These are phyloP conservation scores for Suillia variegata DNA, from an alignment of 2,888 invertebrate genomes.

Conservation along the genomic window DNA sequence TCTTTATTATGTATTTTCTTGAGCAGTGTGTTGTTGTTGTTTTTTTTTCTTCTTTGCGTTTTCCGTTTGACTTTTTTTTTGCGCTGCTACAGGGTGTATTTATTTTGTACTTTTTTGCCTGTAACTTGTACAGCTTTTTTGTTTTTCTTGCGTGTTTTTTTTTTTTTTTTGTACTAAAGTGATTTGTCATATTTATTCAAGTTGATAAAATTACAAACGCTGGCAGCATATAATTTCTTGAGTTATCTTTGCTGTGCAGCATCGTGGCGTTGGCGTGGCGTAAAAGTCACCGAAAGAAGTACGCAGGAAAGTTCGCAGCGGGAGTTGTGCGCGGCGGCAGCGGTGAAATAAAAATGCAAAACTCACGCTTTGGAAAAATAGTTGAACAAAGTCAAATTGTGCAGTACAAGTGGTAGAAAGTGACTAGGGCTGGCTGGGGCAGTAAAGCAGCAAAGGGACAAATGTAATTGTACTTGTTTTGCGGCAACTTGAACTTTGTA, in stretches of 20 bases:
- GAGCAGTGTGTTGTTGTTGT: neutral
- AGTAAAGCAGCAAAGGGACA: neutral
- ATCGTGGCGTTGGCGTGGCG: neutral
- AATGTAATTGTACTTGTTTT: neutral
- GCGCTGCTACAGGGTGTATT: neutral
- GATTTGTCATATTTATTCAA: constrained; percentile 55
- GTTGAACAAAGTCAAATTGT: neutral
- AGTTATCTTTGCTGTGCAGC: constrained; percentile 18
- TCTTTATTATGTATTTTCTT: constrained; percentile 48
- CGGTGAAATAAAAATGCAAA: neutral
- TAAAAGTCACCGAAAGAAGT: neutral
- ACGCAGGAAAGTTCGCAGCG: too few relatives aligned
- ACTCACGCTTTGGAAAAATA: neutral
- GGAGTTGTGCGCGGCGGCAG: too few relatives aligned
- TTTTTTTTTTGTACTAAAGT: constrained; percentile 40
- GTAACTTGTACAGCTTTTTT: constrained; percentile 15
- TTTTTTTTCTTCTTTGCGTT: neutral
- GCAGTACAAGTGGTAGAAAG: neutral
- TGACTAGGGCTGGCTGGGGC: too few relatives aligned
- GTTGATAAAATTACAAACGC: constrained; percentile 53
- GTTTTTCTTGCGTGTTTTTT: too few relatives aligned
- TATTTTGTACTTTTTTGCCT: constrained; percentile 17
- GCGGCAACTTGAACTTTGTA: neutral
- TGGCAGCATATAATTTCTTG: constrained; percentile 23
- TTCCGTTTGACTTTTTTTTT: constrained; percentile 7